These are phyloP conservation scores for Vidua chalybeata DNA, from an alignment of 2,113 vertebrate genomes.

Conservation along the genomic window DNA sequence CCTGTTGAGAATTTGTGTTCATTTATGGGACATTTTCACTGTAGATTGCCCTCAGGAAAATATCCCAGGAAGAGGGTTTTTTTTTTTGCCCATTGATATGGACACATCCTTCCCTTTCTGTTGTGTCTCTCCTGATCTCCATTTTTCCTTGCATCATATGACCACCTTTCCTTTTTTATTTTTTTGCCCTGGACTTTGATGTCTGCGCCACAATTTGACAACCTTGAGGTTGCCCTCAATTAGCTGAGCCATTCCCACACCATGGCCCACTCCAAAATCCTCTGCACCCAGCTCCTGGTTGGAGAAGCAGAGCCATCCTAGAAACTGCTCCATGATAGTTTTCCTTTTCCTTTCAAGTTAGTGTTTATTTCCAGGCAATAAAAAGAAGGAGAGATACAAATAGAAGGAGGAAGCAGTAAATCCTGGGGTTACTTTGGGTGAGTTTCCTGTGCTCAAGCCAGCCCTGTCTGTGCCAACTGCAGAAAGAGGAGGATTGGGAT, in stretches of 20 bases:
- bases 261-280: background rate
- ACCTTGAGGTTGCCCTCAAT: conserved; percentile 53
- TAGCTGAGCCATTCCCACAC: conserved; percentile 3
- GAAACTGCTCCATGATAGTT: background rate
- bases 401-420: conserved; percentile 26
- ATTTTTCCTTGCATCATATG: conserved; percentile 10
- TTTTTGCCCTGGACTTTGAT: conserved; percentile 45
- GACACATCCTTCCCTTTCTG: background rate
- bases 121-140: background rate
- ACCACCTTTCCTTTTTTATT: conserved; percentile 16
- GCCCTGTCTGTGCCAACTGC: background rate
- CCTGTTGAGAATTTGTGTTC: background rate
- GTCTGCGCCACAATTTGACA: conserved; percentile 10
- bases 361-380: conserved; percentile 53
- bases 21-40: background rate
- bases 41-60: background rate
- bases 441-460: background rate
- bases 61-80: background rate
- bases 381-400: conserved; percentile 7
- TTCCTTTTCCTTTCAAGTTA: background rate
- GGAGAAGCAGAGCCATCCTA: background rate
- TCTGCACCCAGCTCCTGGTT: background rate
- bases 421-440: background rate
- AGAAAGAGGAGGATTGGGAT: background rate
- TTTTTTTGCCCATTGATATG: background rate